Evolutionary conservation across 2,797 vertebrate genomes (phyloP).

Genomic region (Alca torda): DNA sequence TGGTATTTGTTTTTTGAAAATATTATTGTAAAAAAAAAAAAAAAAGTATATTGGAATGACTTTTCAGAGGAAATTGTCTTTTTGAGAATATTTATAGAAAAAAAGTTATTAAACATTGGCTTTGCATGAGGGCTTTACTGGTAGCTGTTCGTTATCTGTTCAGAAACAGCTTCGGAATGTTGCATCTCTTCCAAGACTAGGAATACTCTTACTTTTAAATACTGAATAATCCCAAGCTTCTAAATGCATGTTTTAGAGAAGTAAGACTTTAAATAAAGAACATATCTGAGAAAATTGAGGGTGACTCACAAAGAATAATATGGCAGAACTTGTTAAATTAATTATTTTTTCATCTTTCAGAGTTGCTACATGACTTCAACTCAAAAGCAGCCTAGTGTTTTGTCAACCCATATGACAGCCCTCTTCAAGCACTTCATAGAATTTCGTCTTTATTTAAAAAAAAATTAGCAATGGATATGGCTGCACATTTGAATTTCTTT

Average conservation of each 20-base stretch:
- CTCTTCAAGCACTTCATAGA: background rate
- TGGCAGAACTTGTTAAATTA: background rate
- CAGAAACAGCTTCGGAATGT: background rate
- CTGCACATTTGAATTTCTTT: background rate
- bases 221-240: background rate
- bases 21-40: background rate
- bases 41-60: background rate
- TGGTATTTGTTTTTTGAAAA: background rate
- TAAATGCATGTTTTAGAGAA: background rate
- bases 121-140: background rate
- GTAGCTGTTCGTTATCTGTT: background rate
- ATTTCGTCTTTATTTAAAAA: background rate
- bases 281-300: background rate
- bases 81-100: background rate
- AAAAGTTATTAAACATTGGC: background rate
- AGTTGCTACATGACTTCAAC: background rate
- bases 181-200: background rate
- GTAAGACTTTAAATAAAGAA: background rate
- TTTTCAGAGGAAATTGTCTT: background rate
- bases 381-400: background rate
- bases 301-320: background rate
- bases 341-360: conserved; percentile 13
- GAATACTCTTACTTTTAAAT: background rate
- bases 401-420: background rate
- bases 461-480: background rate